These are phyloP conservation scores for Tragelaphus strepsiceros DNA, from an alignment of 2,113 vertebrate genomes.

Conservation along the genomic window DNA sequence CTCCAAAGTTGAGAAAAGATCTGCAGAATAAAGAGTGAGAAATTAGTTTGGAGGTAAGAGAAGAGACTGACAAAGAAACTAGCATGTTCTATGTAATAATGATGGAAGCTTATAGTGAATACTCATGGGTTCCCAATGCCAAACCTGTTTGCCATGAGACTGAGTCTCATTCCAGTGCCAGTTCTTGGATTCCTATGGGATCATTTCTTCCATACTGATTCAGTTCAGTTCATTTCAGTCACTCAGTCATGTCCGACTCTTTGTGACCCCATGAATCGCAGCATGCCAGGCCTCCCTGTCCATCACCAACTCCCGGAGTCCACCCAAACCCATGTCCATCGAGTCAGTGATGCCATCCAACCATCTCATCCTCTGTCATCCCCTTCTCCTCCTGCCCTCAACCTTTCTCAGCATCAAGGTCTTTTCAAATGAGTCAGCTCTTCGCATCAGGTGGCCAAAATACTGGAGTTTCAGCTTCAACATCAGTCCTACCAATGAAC, in stretches of 20 bases:
- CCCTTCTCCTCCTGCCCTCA: neutral
- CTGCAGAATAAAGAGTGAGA: neutral
- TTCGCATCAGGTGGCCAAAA: neutral
- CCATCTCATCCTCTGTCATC: neutral
- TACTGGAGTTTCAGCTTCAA: neutral
- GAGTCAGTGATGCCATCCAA: neutral
- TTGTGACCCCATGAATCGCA: too few relatives aligned
- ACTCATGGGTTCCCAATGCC: neutral
- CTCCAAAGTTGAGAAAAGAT: conserved; percentile 35
- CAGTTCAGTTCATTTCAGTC: too few relatives aligned
- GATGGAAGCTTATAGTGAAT: neutral
- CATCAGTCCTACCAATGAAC: neutral
- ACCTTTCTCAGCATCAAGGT: neutral
- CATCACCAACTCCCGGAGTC: too few relatives aligned
- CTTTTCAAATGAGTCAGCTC: neutral
- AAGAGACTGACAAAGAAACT: conserved; percentile 24
- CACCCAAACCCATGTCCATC: neutral
- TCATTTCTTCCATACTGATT: neutral
- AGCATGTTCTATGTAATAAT: conserved; percentile 3
- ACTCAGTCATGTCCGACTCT: too few relatives aligned
- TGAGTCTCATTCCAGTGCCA: neutral
- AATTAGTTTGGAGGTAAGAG: conserved; percentile 16
- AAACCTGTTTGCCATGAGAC: neutral
- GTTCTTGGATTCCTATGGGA: conserved; percentile 11
- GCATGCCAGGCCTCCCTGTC: too few relatives aligned